phyloP scores from a whole-genome alignment of 2,113 vertebrate genomes.

The Rhizomys pruinosus region DNA sequence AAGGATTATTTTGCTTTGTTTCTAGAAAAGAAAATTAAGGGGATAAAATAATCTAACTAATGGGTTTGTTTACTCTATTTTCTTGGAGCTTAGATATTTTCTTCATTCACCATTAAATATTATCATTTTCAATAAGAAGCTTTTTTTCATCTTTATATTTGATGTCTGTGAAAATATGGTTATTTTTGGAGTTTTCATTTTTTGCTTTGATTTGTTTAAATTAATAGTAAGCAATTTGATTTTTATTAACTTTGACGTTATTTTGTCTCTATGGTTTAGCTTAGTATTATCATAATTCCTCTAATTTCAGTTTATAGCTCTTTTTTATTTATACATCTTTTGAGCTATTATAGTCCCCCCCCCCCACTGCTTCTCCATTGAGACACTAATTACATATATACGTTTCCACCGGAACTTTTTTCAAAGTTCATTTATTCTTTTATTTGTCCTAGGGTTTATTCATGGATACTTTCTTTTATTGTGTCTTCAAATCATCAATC shows the following conservation, averaged over 20 bases:
- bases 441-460: not conserved
- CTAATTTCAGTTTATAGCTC: not conserved
- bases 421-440: not conserved
- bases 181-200: not conserved
- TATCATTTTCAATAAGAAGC: not conserved
- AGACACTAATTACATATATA: not conserved
- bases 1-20: not conserved
- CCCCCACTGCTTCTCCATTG: not conserved
- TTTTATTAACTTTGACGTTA: not conserved
- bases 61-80: not conserved
- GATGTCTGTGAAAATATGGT: not conserved
- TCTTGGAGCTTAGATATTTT: not conserved
- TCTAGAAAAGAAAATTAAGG: not conserved
- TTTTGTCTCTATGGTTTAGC: not conserved
- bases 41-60: not conserved
- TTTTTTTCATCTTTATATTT: not conserved
- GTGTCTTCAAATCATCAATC: not conserved
- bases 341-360: not conserved
- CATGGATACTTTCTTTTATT: not conserved
- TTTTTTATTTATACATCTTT: not conserved
- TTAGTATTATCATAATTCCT: not conserved
- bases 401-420: not conserved
- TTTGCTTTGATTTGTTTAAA: not conserved
- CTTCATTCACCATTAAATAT: not conserved
- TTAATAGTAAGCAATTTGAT: not conserved